These are phyloP conservation scores for Phylloscopus trochiloides DNA, from an alignment of 2,113 vertebrate species.

Conservation along the genomic window DNA sequence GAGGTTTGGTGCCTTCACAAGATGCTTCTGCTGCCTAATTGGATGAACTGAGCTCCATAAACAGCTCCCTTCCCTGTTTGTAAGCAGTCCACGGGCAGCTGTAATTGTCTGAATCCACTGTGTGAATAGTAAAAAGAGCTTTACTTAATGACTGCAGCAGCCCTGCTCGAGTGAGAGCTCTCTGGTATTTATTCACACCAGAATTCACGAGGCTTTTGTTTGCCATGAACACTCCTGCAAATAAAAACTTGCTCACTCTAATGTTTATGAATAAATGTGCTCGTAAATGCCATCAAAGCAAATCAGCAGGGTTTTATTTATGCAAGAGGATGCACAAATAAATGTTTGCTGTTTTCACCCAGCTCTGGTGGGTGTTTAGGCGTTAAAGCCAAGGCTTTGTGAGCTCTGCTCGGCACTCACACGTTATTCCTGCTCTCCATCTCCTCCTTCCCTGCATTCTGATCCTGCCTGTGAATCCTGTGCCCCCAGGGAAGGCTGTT, in stretches of 20 bases:
- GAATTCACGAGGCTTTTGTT: conserved; percentile 60
- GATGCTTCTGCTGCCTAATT: conserved; percentile 15
- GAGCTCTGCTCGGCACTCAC: not conserved
- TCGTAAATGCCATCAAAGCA: conserved; percentile 64
- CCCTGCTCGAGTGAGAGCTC: conserved; percentile 34
- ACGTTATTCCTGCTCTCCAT: not conserved
- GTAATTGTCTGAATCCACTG: conserved; percentile 34
- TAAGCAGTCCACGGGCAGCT: conserved; percentile 54
- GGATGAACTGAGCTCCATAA: conserved; percentile 28
- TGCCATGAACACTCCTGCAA: conserved; percentile 47
- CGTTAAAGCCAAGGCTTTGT: not conserved
- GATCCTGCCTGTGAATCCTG: not conserved
- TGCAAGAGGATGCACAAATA: conserved; percentile 53
- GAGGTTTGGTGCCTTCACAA: not conserved
- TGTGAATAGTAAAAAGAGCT: conserved; percentile 56
- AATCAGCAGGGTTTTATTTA: conserved; percentile 64
- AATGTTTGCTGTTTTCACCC: conserved; percentile 52
- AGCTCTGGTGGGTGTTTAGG: not conserved
- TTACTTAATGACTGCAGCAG: conserved; percentile 54
- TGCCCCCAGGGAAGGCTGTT: not conserved
- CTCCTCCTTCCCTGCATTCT: not conserved
- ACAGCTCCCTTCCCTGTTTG: conserved; percentile 34
- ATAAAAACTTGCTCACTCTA: conserved; percentile 66
- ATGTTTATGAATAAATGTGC: conserved; percentile 61
- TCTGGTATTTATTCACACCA: conserved; percentile 51